Evolutionary conservation across 2,113 vertebrate species (phyloP), one percentile per base, ranked within the genome.

Genomic region (Varanus salvator): DNA sequence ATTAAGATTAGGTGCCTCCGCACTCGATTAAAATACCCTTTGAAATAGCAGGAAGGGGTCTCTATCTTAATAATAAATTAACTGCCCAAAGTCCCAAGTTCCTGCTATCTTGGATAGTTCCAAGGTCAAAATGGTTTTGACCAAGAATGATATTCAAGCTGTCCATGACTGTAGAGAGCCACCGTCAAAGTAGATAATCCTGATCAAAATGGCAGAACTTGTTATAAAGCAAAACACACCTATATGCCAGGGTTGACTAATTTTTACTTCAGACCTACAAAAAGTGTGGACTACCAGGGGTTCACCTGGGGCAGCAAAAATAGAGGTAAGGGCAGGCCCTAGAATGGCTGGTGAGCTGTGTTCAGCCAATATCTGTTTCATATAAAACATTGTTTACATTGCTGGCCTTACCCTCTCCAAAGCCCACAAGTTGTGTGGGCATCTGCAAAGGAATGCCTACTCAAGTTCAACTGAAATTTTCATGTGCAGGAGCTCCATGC

Each of bases 201-300:
- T 57, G n/a, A 21, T 9, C n/a, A 11, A 76, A 76, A 60, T 86
- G 29, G 29, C 38, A 8, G n/a, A 19, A 52, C 68, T 21, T 34
- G 29, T 76, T 25, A 77, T 77, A 77, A 71, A 60, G 86, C 4
- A 81, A 90, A 94, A 80, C 21, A 91, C 48, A 60, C 2, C 2
- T 60, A 31, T 38, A 60, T 50, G 48, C n/a, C 0, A 38, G 84
- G 38, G 57, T 11, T 38, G 23, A 31, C 25, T 25, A 71, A 72
- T 8, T 54, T 34, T 7, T 68, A 21, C 21, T 25, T 44, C 9
- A 60, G 17, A 7, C 7, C 3, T 71, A 21, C 83, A 84, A 25
- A 69, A 17, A 44, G 27, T 78, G 4, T 15, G 17, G 57, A 8
- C 21, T 76, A 48, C 9, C 15, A 75, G 71, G 14, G 17, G n/a